Evolutionary conservation across 2,797 vertebrate species (phyloP).

Genomic region (Taeniopygia guttata): DNA sequence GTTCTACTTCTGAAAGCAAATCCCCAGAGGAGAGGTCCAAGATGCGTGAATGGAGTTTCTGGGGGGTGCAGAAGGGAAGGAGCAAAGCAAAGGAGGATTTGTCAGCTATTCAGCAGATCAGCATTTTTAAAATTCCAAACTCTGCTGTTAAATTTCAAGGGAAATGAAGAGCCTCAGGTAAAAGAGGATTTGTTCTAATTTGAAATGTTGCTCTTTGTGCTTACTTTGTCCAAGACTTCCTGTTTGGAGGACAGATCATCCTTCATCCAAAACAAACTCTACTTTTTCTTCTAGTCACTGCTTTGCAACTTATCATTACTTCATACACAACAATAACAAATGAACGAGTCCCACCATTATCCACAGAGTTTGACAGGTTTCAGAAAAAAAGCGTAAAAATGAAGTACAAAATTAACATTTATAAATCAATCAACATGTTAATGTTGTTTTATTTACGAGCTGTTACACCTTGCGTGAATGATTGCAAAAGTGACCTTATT

Average conservation of each 20-base stretch:
- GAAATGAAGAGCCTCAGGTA: constrained; percentile 38
- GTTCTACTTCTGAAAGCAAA: constrained; percentile 81
- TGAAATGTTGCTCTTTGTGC: neutral
- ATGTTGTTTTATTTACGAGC: constrained; percentile 70
- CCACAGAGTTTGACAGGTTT: constrained; percentile 27
- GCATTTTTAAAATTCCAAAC: constrained; percentile 51
- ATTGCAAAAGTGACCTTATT: constrained; percentile 76
- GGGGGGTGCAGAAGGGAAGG: constrained; percentile 33
- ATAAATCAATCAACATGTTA: constrained; percentile 64
- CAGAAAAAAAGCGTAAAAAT: constrained; percentile 50
- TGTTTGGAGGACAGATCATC: constrained; percentile 10
- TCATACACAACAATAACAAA: constrained; percentile 33
- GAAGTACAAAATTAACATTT: constrained; percentile 65
- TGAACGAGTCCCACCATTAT: constrained; percentile 19
- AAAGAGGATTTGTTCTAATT: constrained; percentile 41
- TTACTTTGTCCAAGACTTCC: constrained; percentile 15
- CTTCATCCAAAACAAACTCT: constrained; percentile 37
- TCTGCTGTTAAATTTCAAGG: constrained; percentile 41
- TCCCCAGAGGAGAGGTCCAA: constrained; percentile 86
- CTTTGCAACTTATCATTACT: constrained; percentile 31
- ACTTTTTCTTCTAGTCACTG: constrained; percentile 33
- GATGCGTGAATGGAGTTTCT: constrained; percentile 89
- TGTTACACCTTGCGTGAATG: constrained; percentile 68
- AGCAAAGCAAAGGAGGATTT: constrained; percentile 53
- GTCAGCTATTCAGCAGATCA: constrained; percentile 32